A percentile compares a stretch with the other conserved stretches of the same genome.
Evolutionary conservation across 2,888 invertebrate genomes (phyloP).

Genomic region (Drosophila algonquin): DNA sequence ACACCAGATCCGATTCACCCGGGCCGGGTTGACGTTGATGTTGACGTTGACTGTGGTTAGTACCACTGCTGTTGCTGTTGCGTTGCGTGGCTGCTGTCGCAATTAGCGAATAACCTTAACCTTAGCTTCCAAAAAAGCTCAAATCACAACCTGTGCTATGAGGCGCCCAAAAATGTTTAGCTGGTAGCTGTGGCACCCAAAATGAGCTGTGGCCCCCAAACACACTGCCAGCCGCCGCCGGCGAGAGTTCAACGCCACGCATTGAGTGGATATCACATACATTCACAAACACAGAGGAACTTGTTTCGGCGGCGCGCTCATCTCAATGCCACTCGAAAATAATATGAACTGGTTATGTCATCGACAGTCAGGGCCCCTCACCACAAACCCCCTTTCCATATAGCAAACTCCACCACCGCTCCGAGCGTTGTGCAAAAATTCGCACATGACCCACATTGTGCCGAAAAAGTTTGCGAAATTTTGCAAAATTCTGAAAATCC

Average conservation of each 20-base stretch:
- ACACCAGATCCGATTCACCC: constrained; percentile 15
- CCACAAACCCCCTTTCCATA: neutral
- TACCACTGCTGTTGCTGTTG: constrained; percentile 33
- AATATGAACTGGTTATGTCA: constrained; percentile 57
- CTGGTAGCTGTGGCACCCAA: constrained; percentile 56
- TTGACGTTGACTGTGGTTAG: constrained; percentile 65
- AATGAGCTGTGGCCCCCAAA: constrained; percentile 42
- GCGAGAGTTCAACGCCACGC: constrained; percentile 62
- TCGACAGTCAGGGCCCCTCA: constrained; percentile 23
- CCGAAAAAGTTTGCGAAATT: constrained; percentile 69
- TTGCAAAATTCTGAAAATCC: constrained; percentile 75
- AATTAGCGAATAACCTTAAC: constrained; percentile 80
- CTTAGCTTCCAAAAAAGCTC: constrained; percentile 84
- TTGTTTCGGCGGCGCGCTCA: constrained; percentile 35
- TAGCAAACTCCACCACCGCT: constrained; percentile 23
- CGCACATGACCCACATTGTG: constrained; percentile 58
- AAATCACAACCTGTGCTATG: constrained; percentile 81
- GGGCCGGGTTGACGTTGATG: neutral
- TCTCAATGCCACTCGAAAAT: constrained; percentile 61
- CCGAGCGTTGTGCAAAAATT: constrained; percentile 50
- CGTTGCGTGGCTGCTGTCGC: constrained; percentile 4
- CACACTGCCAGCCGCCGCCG: constrained; percentile 7
- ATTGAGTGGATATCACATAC: constrained; percentile 42
- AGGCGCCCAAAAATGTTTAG: constrained; percentile 77
- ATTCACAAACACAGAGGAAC: constrained; percentile 32